phyloP scores from a whole-genome alignment of 2,888 invertebrate genomes.

The Ectemnius lituratus region DNA sequence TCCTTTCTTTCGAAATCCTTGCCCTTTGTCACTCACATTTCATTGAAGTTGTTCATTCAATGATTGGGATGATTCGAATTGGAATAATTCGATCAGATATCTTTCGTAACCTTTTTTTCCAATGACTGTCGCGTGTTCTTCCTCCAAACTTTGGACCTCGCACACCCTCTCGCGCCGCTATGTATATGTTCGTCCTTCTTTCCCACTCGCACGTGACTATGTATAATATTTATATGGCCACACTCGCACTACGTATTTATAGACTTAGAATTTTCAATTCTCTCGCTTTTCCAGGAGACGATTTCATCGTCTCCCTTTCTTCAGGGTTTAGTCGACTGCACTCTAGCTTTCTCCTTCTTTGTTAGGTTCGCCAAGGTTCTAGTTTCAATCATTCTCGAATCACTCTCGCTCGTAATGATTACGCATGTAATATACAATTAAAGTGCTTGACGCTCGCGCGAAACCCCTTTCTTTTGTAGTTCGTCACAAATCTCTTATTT shows the following conservation, averaged over 20 bases:
- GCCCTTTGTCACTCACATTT: slow-evolving; percentile 19
- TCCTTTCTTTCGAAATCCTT: slow-evolving; percentile 22
- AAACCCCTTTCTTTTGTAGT: too few relatives aligned
- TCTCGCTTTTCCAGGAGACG: slow-evolving; percentile 49
- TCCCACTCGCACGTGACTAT: not conserved
- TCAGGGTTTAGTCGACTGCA: too few relatives aligned
- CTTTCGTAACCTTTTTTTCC: too few relatives aligned
- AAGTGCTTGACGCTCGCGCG: too few relatives aligned
- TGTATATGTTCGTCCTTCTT: not conserved
- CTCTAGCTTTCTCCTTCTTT: slow-evolving; percentile 18
- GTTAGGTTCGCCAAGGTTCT: slow-evolving; percentile 8
- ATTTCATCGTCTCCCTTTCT: slow-evolving; percentile 48
- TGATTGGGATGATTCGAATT: too few relatives aligned
- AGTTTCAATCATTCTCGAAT: too few relatives aligned
- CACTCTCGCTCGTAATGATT: too few relatives aligned
- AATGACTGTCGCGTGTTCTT: slow-evolving; percentile 32
- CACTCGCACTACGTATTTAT: slow-evolving; percentile 59
- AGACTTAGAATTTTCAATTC: slow-evolving; percentile 71
- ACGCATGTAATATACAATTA: too few relatives aligned
- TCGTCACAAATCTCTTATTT: too few relatives aligned
- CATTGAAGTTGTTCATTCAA: too few relatives aligned
- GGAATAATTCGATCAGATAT: too few relatives aligned
- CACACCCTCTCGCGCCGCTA: not conserved
- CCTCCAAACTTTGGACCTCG: slow-evolving; percentile 17
- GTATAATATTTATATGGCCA: not conserved